Percentiles rank a stretch among this genome's conserved stretches.
phyloP scores from a whole-genome alignment of 2,797 vertebrate species.

The Heterohyrax brucei region DNA sequence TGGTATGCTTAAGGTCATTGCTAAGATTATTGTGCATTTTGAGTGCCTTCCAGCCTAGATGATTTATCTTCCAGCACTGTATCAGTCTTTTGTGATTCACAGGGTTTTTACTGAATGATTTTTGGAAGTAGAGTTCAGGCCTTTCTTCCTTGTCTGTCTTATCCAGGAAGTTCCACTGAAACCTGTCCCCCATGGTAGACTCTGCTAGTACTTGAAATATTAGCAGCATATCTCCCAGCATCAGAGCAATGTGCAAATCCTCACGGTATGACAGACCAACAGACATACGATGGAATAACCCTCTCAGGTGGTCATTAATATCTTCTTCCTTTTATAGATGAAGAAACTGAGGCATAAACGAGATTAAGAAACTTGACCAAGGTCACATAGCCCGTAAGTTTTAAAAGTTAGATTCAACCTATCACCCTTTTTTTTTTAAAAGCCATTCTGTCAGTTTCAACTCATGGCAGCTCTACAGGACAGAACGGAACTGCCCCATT shows the following conservation, averaged over 20 bases:
- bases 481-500: too few relatives aligned
- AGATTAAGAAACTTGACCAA: conserved; percentile 34
- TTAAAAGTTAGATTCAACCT: not conserved
- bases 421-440: too few relatives aligned
- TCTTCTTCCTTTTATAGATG: not conserved
- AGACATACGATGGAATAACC: not conserved
- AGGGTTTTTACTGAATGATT: not conserved
- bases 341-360: conserved; percentile 40
- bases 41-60: not conserved
- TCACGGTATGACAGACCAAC: not conserved
- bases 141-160: not conserved
- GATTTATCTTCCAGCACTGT: not conserved
- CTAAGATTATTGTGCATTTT: not conserved
- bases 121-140: not conserved
- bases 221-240: not conserved
- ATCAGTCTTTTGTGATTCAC: not conserved
- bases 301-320: not conserved
- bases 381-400: not conserved
- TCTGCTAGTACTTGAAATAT: not conserved
- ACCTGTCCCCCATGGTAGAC: not conserved
- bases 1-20: not conserved
- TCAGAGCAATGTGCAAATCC: not conserved
- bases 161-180: not conserved
- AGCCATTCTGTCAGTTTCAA: too few relatives aligned
- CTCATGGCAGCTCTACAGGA: too few relatives aligned